Evolutionary conservation across 2,888 invertebrate genomes (phyloP).

Genomic region (Tiliacea citrago): DNA sequence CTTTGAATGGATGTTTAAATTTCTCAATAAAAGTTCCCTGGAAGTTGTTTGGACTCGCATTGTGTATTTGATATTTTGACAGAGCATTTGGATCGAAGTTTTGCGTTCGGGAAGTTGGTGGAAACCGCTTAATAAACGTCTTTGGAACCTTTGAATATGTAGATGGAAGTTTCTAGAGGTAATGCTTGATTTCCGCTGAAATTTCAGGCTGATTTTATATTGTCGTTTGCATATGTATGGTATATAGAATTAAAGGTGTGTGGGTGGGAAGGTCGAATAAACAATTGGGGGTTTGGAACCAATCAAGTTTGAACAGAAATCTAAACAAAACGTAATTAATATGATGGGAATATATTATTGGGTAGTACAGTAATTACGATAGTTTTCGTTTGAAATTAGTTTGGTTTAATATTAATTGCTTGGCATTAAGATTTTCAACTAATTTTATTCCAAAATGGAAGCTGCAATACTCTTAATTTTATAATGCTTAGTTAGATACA

Average conservation of each 20-base stretch:
- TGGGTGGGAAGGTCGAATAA: constrained; percentile 20
- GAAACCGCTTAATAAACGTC: constrained; percentile 76
- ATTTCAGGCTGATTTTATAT: constrained; percentile 26
- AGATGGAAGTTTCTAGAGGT: constrained; percentile 50
- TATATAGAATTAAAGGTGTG: constrained; percentile 31
- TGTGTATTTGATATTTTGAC: constrained; percentile 83
- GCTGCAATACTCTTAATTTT: not conserved
- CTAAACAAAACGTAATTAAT: constrained; percentile 10
- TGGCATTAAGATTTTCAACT: not conserved
- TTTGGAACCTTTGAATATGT: constrained; percentile 55
- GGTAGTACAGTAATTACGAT: not conserved
- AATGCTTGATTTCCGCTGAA: constrained; percentile 43
- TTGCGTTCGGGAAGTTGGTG: constrained; percentile 64
- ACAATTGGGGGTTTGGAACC: constrained; percentile 3
- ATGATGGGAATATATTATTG: not conserved
- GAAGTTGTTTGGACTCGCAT: constrained; percentile 71
- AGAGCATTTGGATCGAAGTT: constrained; percentile 74
- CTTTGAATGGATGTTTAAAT: constrained; percentile 83
- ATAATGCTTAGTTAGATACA: not conserved
- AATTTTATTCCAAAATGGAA: not conserved
- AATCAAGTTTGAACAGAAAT: not conserved
- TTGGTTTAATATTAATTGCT: not conserved
- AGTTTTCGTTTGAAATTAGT: not conserved
- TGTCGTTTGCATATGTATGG: constrained; percentile 16
- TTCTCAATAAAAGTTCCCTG: constrained; percentile 82